Conservation (phyloP, 2,113 vertebrate genomes). For the Sander vitreus region DNA sequence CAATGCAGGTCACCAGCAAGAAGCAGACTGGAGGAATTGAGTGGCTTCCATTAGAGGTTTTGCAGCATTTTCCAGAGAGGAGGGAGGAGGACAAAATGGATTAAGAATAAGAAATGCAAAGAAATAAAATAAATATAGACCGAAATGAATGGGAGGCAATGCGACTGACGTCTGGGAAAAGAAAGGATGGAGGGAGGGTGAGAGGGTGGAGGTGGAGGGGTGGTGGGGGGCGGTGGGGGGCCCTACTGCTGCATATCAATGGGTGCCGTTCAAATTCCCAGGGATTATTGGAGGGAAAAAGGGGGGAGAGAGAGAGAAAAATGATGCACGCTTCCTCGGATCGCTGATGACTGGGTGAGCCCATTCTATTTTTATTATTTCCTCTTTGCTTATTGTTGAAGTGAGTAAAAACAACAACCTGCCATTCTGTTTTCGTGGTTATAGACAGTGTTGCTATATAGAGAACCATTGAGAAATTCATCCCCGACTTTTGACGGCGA, state of each 20-base stretch:
- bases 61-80: conserved; percentile 84
- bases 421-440: conserved; percentile 55
- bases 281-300: conserved; percentile 80
- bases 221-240: conserved; percentile 26
- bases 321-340: conserved; percentile 73
- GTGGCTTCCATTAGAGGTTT: conserved; percentile 86
- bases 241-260: conserved; percentile 75
- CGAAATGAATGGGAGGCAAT: conserved; percentile 66
- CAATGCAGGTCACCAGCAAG: conserved; percentile 96
- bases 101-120: conserved; percentile 67
- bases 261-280: conserved; percentile 78
- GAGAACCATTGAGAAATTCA: conserved; percentile 73
- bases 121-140: conserved; percentile 67
- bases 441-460: conserved; percentile 55
- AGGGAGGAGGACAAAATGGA: conserved; percentile 78
- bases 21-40: conserved; percentile 92
- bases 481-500: conserved; percentile 66
- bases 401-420: conserved; percentile 59
- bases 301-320: conserved; percentile 52
- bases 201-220: conserved; percentile 57
- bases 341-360: conserved; percentile 78
- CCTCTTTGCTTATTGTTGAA: conserved; percentile 55
- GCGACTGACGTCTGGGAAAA: conserved; percentile 76
- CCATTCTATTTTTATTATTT: conserved; percentile 63
- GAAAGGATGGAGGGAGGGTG: conserved; percentile 66